Evolutionary conservation across 2,888 invertebrate genomes (phyloP).

Genomic region (Catonia carolina): DNA sequence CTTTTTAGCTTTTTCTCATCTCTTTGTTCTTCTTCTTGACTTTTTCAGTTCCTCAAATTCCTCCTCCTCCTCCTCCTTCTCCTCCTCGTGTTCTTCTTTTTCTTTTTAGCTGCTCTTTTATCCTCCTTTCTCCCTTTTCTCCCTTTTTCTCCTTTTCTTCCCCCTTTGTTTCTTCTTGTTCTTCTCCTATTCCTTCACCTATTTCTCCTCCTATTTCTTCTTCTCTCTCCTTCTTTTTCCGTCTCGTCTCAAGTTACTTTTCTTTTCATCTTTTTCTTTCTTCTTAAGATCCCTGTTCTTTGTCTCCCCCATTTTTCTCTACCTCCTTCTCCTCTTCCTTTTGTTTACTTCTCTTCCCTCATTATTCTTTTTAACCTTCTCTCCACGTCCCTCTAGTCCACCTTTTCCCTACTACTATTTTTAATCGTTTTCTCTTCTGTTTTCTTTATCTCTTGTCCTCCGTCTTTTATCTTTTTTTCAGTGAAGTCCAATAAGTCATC

Average conservation of each 20-base stretch:
- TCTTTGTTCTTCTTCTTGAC: too few relatives aligned
- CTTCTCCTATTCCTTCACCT: not conserved
- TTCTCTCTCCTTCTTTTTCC: not conserved
- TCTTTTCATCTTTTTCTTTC: not conserved
- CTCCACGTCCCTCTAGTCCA: not conserved
- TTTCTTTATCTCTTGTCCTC: too few relatives aligned
- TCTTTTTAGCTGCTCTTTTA: too few relatives aligned
- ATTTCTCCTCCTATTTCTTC: not conserved
- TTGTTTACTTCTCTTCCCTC: not conserved
- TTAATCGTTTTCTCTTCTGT: too few relatives aligned
- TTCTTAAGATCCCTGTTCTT: not conserved
- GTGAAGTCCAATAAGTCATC: too few relatives aligned
- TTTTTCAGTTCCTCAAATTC: too few relatives aligned
- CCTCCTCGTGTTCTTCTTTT: not conserved
- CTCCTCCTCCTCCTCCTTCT: not conserved
- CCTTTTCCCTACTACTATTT: too few relatives aligned
- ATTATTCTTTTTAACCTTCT: not conserved
- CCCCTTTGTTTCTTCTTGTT: not conserved
- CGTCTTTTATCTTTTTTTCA: too few relatives aligned
- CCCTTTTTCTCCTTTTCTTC: not conserved
- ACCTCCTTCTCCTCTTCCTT: not conserved
- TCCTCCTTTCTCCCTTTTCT: too few relatives aligned
- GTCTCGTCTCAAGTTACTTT: not conserved
- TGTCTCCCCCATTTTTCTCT: not conserved
- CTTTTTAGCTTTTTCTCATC: too few relatives aligned